A percentile compares a stretch with the other conserved stretches of the same genome.
Conservation (phyloP, 2,797 vertebrate species). For the Graptemys geographica region DNA sequence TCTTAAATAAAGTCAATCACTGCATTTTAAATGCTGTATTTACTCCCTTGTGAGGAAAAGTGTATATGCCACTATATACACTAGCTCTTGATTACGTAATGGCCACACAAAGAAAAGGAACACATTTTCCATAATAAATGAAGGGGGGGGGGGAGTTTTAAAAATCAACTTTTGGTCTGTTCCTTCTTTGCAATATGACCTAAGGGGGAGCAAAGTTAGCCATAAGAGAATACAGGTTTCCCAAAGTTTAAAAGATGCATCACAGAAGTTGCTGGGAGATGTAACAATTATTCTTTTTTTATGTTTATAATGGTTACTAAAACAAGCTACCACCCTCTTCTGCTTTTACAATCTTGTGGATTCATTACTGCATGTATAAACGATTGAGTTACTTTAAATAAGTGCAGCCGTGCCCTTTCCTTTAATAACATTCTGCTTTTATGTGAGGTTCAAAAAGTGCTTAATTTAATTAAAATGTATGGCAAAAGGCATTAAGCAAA, state of each 20-base stretch:
- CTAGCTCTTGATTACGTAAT: not conserved
- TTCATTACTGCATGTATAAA: conserved; percentile 19
- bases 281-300: conserved; percentile 74
- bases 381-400: conserved; percentile 33
- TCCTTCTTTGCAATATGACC: not conserved
- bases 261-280: conserved; percentile 72
- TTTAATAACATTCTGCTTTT: conserved; percentile 33
- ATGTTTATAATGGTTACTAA: conserved; percentile 64
- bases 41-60: conserved; percentile 46
- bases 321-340: conserved; percentile 52
- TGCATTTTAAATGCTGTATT: conserved; percentile 48
- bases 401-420: conserved; percentile 46
- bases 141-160: not conserved
- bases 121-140: not conserved
- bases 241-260: conserved; percentile 66
- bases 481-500: not conserved
- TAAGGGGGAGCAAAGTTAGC: conserved; percentile 51
- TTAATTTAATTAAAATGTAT: not conserved
- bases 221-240: conserved; percentile 57
- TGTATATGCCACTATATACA: not conserved
- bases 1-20: conserved; percentile 61
- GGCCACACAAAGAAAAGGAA: conserved; percentile 26
- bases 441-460: conserved; percentile 4
- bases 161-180: conserved; percentile 5
- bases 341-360: conserved; percentile 65